A percentile compares a stretch with the other conserved stretches of the same genome.
Evolutionary conservation across 2,888 invertebrate species (phyloP).

Genomic region (Hirtodrosophila duncani): DNA sequence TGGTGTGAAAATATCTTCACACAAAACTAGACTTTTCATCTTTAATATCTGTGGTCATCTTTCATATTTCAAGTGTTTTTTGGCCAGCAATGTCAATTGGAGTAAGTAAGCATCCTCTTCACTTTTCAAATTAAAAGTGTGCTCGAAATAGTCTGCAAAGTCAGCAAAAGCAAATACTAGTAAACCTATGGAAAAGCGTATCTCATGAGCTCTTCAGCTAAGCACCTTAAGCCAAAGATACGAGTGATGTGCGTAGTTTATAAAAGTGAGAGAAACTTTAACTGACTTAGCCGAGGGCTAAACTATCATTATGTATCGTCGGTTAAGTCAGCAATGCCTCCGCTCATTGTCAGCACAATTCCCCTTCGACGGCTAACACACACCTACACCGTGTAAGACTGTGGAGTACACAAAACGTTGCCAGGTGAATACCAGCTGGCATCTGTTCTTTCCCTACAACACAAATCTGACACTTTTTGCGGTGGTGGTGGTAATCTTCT

Average conservation of each 20-base stretch:
- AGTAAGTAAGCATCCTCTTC: too few relatives aligned
- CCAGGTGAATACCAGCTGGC: slow-evolving; percentile 16
- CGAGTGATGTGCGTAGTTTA: slow-evolving; percentile 44
- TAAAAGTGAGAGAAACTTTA: too few relatives aligned
- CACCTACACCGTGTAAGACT: slow-evolving; percentile 17
- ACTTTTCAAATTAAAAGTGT: too few relatives aligned
- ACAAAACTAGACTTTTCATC: too few relatives aligned
- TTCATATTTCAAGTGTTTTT: too few relatives aligned
- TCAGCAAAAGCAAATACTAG: too few relatives aligned
- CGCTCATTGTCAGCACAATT: slow-evolving; percentile 11
- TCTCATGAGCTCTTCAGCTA: neutral
- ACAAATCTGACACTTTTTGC: slow-evolving; percentile 3
- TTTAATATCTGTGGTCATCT: too few relatives aligned
- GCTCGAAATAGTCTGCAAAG: too few relatives aligned
- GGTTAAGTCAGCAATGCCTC: slow-evolving; percentile 21
- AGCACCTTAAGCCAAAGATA: slow-evolving; percentile 21
- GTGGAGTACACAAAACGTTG: slow-evolving; percentile 9
- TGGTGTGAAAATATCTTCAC: too few relatives aligned
- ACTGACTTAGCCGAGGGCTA: slow-evolving; percentile 40
- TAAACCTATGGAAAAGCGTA: neutral
- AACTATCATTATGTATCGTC: slow-evolving; percentile 47
- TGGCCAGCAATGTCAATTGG: too few relatives aligned
- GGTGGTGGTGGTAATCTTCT: slow-evolving; percentile 3
- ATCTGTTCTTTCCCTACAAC: neutral
- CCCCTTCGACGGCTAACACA: too few relatives aligned